Evolutionary conservation across 53 echinoderm and acorn worm genomes (phyloP), one percentile per base, ranked within the genome.

Genomic region (Pentamera pediparva): DNA sequence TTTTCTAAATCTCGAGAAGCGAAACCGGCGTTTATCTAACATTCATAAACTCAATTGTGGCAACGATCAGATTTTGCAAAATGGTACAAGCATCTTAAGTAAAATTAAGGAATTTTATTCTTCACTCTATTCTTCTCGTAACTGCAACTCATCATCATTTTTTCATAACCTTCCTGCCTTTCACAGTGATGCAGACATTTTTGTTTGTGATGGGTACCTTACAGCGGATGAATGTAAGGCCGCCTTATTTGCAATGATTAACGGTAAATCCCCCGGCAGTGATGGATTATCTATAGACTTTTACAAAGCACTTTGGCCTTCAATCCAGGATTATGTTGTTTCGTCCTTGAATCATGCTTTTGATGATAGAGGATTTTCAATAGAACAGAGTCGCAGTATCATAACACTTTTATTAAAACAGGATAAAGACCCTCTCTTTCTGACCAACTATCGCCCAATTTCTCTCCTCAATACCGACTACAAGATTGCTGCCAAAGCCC

Each of bases 1-100:
- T 76, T 82, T 82, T 75, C 28, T 82, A 17, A 62, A 51, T 77
- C 60, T 76, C 28, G 69, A 83, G 43, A 65, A 67, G 40, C 19
- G n/a, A n/a, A n/a, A n/a, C n/a, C n/a, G n/a, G n/a, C n/a, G n/a
- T n/a, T n/a, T n/a, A n/a, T n/a, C n/a, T n/a, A n/a, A n/a, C n/a
- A 45, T 45, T 45, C 12, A 45, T 18, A 12, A 45, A 45, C 1
- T 45, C n/a, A n/a, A 15, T 45, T 45, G 9, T 41, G 15, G 15
- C 9, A 15, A 41, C 15, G 15, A 41, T 15, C 9, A 41, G 9
- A 15, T 41, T 10, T 10, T 41, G 9, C 9, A 9, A 10, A 41
- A 41, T 41, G 15, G 9, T 41, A 10, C 15, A 9, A n/a, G n/a
- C 13, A 45, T 1, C n/a, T 45, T 45, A n/a, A n/a, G 12, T 45